Base-by-base conservation (phyloP, 2,113 vertebrate genomes). In the Periophthalmodon schlosseri region DNA sequence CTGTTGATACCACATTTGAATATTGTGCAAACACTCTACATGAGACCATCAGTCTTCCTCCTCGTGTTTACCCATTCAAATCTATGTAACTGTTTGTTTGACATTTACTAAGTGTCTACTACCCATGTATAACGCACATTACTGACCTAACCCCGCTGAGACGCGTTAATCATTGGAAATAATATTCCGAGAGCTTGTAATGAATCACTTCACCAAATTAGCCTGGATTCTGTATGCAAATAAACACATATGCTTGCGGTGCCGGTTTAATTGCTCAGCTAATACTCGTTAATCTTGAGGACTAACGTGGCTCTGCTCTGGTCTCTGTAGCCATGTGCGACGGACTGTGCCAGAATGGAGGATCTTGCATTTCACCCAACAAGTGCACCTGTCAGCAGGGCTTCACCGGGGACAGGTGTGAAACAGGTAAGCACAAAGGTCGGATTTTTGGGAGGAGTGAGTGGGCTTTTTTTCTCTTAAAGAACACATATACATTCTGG, bases 361-460 rank as follows among this genome's bases (percentile, higher is more conserved):
- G 97, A 49, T 95, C 95, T 85, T 99, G 98, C 39, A 90, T 96
- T 54, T 95, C 98, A 64, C 96, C 97, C 34, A 96, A 97, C 54
- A 94, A 96, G 75, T 99, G 98, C 68, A 91, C 96, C 76, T 99
- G 98, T 88, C 95, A 96, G 56, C 96, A 97, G 85, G 97, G 97
- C 74, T 99, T 99, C 86, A 99, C 96, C 0, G 98, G 98, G 15
- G 93, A 92, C 89, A 95, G 94, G 85, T 99, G 98, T 79, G 97
- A 99, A 89, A 96, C 94, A 75, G 98, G 98, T 99, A 94, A 95
- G 95, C 79, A 2, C 12, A 2, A 10, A 52, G 6, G 68, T 75
- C 69, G 9, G 44, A 44, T 70, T 69, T 21, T 39, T 33, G 7
- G 64, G 33, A 23, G 2, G 5, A 39, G 36, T 9, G 36, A 3